Evolutionary conservation across 2,113 vertebrate genomes (phyloP).

Genomic region (Procavia capensis): DNA sequence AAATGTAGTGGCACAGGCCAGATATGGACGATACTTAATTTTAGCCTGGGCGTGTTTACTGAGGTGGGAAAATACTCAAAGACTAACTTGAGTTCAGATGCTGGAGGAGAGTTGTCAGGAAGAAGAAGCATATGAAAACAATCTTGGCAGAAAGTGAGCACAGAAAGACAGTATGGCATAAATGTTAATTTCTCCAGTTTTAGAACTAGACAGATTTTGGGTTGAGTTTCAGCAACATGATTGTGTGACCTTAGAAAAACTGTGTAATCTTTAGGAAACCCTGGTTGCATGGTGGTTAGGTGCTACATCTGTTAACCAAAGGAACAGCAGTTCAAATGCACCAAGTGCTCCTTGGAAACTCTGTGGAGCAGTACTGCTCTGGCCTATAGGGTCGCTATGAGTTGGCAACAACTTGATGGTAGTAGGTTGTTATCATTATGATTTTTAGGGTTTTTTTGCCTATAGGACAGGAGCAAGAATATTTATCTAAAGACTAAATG

Average conservation of each 20-base stretch:
- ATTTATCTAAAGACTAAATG: neutral
- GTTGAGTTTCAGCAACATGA: neutral
- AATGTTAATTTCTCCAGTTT: neutral
- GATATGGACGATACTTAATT: fast-evolving
- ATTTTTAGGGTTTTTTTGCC: neutral
- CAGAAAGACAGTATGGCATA: neutral
- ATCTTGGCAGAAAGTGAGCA: no score
- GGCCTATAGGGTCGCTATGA: no score
- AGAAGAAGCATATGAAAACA: neutral
- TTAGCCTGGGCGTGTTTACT: neutral
- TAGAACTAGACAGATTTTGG: neutral
- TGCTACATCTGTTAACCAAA: no score
- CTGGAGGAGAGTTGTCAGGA: neutral
- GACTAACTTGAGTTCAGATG: neutral
- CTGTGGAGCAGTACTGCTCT: no score
- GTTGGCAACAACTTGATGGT: no score
- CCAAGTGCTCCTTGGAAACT: no score
- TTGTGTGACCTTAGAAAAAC: neutral
- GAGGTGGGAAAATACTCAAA: neutral
- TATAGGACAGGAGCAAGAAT: neutral
- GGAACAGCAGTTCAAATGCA: no score
- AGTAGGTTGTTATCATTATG: neutral
- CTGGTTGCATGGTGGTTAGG: no score
- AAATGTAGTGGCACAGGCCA: neutral
- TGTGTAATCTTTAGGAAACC: neutral